These are phyloP conservation scores for Schrankia costaestrigalis DNA, from an alignment of 2,888 invertebrate species.

Conservation along the genomic window DNA sequence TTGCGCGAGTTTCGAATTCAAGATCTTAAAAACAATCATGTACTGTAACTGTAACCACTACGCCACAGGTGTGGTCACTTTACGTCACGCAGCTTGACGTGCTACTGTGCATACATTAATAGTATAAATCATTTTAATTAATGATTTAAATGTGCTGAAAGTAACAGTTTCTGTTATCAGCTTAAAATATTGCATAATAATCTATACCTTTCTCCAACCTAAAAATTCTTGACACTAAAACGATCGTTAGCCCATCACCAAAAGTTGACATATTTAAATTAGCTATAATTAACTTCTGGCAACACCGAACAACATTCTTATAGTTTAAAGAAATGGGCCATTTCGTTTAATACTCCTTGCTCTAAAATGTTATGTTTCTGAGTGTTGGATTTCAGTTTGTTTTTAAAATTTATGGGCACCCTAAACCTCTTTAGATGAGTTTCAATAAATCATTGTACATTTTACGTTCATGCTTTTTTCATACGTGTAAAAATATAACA, in stretches of 20 bases:
- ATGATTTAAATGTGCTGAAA: too few relatives aligned
- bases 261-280: conserved; percentile 8
- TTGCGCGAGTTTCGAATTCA: too few relatives aligned
- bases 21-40: too few relatives aligned
- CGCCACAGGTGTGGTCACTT: too few relatives aligned
- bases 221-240: too few relatives aligned
- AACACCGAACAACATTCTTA: conserved; percentile 3
- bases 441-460: conserved; percentile 32
- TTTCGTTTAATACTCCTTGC: conserved; percentile 9
- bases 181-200: too few relatives aligned
- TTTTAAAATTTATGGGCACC: conserved; percentile 21
- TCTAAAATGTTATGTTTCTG: conserved; percentile 7
- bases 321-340: conserved; percentile 8
- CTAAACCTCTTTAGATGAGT: conserved; percentile 20
- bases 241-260: not conserved
- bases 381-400: conserved; percentile 6
- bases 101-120: too few relatives aligned
- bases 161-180: too few relatives aligned
- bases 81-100: too few relatives aligned
- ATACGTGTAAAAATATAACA: conserved; percentile 23
- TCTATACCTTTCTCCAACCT: too few relatives aligned
- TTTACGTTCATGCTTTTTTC: conserved; percentile 25
- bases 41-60: too few relatives aligned
- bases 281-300: conserved; percentile 7
- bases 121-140: too few relatives aligned